A percentile compares a stretch with the other conserved stretches of the same genome.
Evolutionary conservation across 2,888 invertebrate genomes (phyloP).

Genomic region (Coleophora deauratella): DNA sequence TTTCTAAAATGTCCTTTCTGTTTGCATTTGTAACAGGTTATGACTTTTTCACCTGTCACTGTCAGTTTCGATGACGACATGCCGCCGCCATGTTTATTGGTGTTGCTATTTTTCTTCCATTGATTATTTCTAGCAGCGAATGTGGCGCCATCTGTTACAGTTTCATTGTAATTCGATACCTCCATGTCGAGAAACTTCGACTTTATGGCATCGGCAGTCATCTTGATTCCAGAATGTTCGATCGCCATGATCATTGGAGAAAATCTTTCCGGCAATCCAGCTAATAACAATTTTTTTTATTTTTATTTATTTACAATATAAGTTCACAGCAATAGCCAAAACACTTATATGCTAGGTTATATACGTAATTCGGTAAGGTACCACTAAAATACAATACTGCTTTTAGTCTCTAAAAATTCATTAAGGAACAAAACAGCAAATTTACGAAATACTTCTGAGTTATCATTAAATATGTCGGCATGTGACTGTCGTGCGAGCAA

Average conservation of each 20-base stretch:
- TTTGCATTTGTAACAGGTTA: slow-evolving; percentile 5
- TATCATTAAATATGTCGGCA: too few species aligned
- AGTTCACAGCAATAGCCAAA: too few species aligned
- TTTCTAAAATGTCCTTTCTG: slow-evolving; percentile 5
- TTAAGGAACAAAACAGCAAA: too few species aligned
- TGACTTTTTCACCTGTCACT: slow-evolving; percentile 1
- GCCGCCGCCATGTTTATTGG: too few species aligned
- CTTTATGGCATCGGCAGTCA: slow-evolving; percentile 11
- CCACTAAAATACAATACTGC: too few species aligned
- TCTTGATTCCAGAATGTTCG: slow-evolving; percentile 10
- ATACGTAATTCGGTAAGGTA: too few species aligned
- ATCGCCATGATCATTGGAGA: slow-evolving; percentile 10
- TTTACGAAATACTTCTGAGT: too few species aligned
- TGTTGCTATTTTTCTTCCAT: neutral
- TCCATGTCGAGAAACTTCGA: slow-evolving; percentile 7
- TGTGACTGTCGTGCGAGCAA: too few species aligned
- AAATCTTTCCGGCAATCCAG: slow-evolving; percentile 8
- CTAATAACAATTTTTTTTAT: slow-evolving; percentile 8
- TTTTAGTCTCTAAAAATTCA: too few species aligned
- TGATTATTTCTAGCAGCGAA: slow-evolving; percentile 1
- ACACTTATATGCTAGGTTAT: too few species aligned
- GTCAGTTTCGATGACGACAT: slow-evolving; percentile 1
- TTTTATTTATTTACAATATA: too few species aligned
- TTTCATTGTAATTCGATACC: neutral
- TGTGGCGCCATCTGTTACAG: neutral